phyloP scores from a whole-genome alignment of 1,140 invertebrate species.

The Lepidurus couesii region DNA sequence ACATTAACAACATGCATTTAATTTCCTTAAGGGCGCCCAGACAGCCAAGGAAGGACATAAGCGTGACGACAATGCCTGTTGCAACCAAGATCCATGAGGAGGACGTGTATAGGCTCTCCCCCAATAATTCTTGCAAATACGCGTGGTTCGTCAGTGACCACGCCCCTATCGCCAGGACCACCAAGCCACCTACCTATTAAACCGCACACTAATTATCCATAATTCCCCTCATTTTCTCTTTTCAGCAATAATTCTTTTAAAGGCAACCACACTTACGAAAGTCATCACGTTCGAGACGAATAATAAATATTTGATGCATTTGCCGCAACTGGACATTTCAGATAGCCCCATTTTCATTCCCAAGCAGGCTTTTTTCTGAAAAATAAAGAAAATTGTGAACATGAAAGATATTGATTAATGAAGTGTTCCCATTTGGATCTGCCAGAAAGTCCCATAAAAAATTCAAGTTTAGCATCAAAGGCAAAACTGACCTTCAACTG shows the following conservation, averaged over 20 bases:
- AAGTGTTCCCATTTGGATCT: neutral
- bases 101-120: constrained; percentile 73
- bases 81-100: constrained; percentile 72
- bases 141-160: constrained; percentile 77
- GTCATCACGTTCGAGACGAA: constrained; percentile 46
- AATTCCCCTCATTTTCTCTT: constrained; percentile 27
- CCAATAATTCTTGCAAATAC: constrained; percentile 71
- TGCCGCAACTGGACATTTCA: constrained; percentile 44
- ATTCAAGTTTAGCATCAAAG: neutral
- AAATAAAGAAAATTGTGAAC: neutral
- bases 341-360: constrained; percentile 13
- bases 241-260: neutral
- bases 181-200: constrained; percentile 67
- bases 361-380: neutral
- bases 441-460: neutral
- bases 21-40: constrained; percentile 79
- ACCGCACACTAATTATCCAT: neutral
- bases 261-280: constrained; percentile 43
- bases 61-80: constrained; percentile 65
- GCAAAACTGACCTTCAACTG: constrained; percentile 9
- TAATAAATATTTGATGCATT: constrained; percentile 46
- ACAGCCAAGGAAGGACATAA: constrained; percentile 79
- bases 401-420: too few species aligned
- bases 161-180: constrained; percentile 65
- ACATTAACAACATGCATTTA: constrained; percentile 80